Base-by-base conservation (phyloP, 2,113 vertebrate genomes). In the Nycticebus coucang region DNA sequence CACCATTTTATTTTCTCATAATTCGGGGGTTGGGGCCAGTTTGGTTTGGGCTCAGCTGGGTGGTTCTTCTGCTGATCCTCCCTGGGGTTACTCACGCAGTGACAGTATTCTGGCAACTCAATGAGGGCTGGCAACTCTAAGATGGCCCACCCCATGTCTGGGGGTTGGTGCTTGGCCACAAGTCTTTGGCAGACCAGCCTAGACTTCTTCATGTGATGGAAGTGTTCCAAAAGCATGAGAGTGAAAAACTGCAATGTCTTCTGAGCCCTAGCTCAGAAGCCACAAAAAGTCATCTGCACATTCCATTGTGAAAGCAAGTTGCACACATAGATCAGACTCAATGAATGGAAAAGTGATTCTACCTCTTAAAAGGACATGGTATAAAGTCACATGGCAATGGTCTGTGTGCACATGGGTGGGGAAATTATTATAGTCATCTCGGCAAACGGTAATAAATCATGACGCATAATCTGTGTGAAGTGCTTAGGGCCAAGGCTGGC, bases 241-340 rank as follows among this genome's bases (percentile, higher is more conserved):
- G n/a, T 19, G 45, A 2, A 28, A 89, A n/a, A 45, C 64, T 72
- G 50, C 19, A 35, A 66, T 28, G 33, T 35, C 59, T 53, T 35
- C n/a, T 74, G 28, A 86, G 35, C 12, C 28, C 50, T 57, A 75
- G 35, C 14, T 60, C 17, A 18, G 66, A 59, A 74, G 28, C 45
- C 45, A 95, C 8, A 21, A 57, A 71, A 72, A 57, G 13, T 19
- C 26, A 62, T 13, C 30, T 77, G 28, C n/a, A 37, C 33, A 66
- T 96, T 59, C 14, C 84, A 60, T 33, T 28, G 19, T 81, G 59
- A 87, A 81, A 96, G 59, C 75, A 62, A 81, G 55, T 91, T 64
- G 75, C 35, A 82, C 81, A 72, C 15, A 62, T 24, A 78, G 88
- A 45, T 7, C 21, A 83, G 28, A 83, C 17, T 69, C 53, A 55